Base-by-base conservation (phyloP, 1,140 invertebrate species). In the Medauroidea extradentata region DNA sequence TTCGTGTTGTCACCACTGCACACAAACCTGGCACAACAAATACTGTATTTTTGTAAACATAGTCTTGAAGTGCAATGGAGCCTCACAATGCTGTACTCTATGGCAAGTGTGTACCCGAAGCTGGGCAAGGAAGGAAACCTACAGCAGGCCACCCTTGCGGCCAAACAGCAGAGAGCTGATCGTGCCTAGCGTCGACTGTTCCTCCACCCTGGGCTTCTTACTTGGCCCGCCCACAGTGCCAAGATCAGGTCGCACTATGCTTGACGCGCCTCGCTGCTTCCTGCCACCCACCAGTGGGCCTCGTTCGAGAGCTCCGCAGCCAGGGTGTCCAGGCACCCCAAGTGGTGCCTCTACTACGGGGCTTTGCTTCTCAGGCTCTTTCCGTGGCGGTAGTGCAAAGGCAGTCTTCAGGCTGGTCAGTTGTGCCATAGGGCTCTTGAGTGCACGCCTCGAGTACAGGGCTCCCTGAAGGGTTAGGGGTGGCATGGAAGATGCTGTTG, bases 131-230 rank as follows among this genome's bases (percentile, higher is more conserved):
- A 34, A 4, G 11, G 4, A 11, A 34, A 11, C 39, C 77, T 85
- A 91, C 62, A 91, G 80, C 62, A 90, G 79, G 14, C 90, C 89
- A 44, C 89, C 90, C 69, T 91, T 92, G 53, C 90, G 78, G 25
- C 89, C 90, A 72, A 92, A 92, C 11, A 91, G 77, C 63, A 92
- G 78, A 19, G 86, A 86, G 76, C 88, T 90, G 52, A 92, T 82
- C 23, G 87, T 89, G 53, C 89, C 89, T 14, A 90, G 76, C 1
- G 88, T 82, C 14, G 85, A 84, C 59, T 82, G 79, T 11, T 55
- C 29, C 24, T 43, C 8, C 16, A 74, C 64, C 62, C 71, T 55
- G 69, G 69, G 66, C 72, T 68, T 60, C 70, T 69, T 69, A 78
- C 64, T 61, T 64, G 67, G 67, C 25, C 55, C 56, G 24, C 57